A percentile compares a stretch with the other conserved stretches of the same genome.
Evolutionary conservation across 2,797 vertebrate species (phyloP).

Genomic region (Pelochelys cantorii): DNA sequence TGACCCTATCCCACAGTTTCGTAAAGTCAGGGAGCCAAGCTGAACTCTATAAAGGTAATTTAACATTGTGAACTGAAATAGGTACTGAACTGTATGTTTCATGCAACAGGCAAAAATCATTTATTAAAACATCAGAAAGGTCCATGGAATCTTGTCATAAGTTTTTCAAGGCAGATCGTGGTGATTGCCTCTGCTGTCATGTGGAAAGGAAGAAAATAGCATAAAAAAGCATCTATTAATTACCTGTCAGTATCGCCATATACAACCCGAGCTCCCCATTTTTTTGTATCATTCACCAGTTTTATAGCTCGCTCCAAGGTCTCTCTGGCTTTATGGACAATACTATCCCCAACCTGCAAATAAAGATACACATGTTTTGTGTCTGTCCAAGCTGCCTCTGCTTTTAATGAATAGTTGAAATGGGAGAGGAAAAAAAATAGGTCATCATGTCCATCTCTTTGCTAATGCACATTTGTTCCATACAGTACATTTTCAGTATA

Average conservation of each 20-base stretch:
- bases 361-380: constrained; percentile 46
- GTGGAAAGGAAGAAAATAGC: constrained; percentile 20
- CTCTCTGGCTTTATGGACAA: constrained; percentile 98
- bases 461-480: neutral
- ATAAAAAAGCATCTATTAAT: constrained; percentile 5
- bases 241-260: constrained; percentile 98
- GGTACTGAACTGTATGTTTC: neutral
- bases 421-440: too few species aligned
- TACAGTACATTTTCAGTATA: neutral
- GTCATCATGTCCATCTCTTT: neutral
- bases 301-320: constrained; percentile 97
- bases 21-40: neutral
- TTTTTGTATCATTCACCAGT: constrained; percentile 96
- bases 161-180: neutral
- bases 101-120: neutral
- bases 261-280: constrained; percentile 96
- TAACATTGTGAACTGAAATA: neutral
- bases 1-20: neutral
- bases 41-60: neutral
- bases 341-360: constrained; percentile 94
- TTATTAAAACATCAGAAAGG: neutral
- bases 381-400: too few species aligned
- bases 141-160: neutral
- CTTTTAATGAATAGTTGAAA: too few species aligned
- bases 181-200: neutral